These are phyloP conservation scores for Mesorhabditis spiculigera DNA, from an alignment of 2,888 invertebrate species.

Conservation along the genomic window DNA sequence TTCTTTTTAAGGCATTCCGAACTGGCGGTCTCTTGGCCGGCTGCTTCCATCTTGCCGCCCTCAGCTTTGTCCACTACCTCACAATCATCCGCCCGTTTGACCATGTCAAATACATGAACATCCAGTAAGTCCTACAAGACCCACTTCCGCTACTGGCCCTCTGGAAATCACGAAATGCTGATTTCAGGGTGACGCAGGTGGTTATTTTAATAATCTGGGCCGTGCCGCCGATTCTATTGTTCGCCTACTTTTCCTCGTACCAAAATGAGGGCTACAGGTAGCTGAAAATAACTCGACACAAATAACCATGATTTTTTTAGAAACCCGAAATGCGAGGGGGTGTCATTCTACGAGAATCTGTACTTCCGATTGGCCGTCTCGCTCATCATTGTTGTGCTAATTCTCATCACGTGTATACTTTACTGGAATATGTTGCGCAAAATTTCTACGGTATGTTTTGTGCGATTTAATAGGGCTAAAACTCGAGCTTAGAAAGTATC, in stretches of 20 bases:
- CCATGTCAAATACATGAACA: slow-evolving; percentile 63
- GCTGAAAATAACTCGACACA: background rate
- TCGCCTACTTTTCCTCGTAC: slow-evolving; percentile 64
- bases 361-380: slow-evolving; percentile 39
- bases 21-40: slow-evolving; percentile 68
- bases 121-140: background rate
- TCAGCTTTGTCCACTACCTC: slow-evolving; percentile 70
- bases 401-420: slow-evolving; percentile 67
- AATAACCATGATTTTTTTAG: slow-evolving; percentile 16
- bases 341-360: slow-evolving; percentile 35
- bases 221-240: slow-evolving; percentile 64
- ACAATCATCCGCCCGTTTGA: slow-evolving; percentile 69
- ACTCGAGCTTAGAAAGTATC: background rate
- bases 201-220: slow-evolving; percentile 67
- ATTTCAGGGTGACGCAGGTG: slow-evolving; percentile 38
- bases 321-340: slow-evolving; percentile 26
- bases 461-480: background rate
- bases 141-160: background rate
- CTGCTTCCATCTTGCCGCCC: slow-evolving; percentile 68
- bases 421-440: slow-evolving; percentile 66
- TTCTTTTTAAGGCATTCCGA: slow-evolving; percentile 59
- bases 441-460: slow-evolving; percentile 24
- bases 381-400: slow-evolving; percentile 64
- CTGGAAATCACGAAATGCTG: background rate
- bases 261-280: slow-evolving; percentile 60